Evolutionary conservation across 2,113 vertebrate genomes (phyloP).

Genomic region (Acrocephalus kingi): DNA sequence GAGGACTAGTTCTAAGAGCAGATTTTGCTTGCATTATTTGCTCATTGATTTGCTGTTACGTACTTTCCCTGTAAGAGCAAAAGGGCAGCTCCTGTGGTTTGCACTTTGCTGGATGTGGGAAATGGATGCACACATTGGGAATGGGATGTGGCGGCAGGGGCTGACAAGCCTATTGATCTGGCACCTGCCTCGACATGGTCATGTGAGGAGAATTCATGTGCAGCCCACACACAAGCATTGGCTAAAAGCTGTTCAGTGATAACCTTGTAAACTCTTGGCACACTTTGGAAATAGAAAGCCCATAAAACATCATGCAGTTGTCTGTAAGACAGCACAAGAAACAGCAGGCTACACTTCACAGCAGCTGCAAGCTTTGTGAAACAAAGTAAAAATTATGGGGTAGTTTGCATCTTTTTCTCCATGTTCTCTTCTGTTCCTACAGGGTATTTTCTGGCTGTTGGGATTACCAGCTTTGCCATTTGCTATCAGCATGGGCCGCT

Average conservation of each 20-base stretch:
- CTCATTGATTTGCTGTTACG: background rate
- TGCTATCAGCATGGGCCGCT: slow-evolving; percentile 78
- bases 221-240: background rate
- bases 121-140: background rate
- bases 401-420: background rate
- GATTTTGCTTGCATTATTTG: background rate
- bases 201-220: accelerated
- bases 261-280: background rate
- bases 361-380: background rate
- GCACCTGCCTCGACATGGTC: background rate
- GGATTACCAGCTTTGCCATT: slow-evolving; percentile 69
- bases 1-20: background rate
- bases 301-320: background rate
- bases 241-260: background rate
- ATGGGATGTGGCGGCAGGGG: background rate
- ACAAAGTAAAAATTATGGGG: background rate
- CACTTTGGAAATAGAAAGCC: background rate
- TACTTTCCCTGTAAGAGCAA: background rate
- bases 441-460: slow-evolving; percentile 76
- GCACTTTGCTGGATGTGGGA: background rate
- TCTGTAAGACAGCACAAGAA: background rate
- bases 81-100: background rate
- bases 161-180: background rate
- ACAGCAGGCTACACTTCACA: background rate
- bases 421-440: background rate